Evolutionary conservation across 1,140 invertebrate genomes (phyloP).

Genomic region (Nomia melanderi): DNA sequence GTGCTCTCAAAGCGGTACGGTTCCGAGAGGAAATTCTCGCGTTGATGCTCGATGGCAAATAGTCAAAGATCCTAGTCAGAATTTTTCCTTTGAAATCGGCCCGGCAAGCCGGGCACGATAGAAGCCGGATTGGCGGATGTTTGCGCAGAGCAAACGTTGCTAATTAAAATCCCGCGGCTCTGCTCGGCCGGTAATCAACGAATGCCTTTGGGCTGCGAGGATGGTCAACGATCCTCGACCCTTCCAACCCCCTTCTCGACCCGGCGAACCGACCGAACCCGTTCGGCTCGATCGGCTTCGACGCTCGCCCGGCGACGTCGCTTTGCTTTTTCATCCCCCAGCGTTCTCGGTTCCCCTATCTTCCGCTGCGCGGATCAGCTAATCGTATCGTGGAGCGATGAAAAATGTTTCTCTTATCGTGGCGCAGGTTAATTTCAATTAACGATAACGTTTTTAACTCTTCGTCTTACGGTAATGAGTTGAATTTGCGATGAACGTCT

Average conservation of each 20-base stretch:
- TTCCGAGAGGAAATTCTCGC: conserved; percentile 4
- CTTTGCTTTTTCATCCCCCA: neutral
- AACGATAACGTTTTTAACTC: too few relatives aligned
- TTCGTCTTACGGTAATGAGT: too few relatives aligned
- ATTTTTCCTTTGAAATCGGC: conserved; percentile 51
- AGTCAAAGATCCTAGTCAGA: conserved; percentile 29
- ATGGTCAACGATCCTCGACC: conserved; percentile 72
- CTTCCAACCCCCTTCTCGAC: conserved; percentile 56
- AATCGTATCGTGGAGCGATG: too few relatives aligned
- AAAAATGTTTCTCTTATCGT: too few relatives aligned
- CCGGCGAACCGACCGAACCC: conserved; percentile 19
- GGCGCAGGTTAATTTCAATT: too few relatives aligned
- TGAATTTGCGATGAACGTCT: too few relatives aligned
- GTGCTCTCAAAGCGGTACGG: neutral
- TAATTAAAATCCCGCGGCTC: conserved; percentile 80
- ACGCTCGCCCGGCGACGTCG: neutral
- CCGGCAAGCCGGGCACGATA: conserved; percentile 25
- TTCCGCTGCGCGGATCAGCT: too few relatives aligned
- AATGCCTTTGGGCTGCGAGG: conserved; percentile 74
- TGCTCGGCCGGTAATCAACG: conserved; percentile 76
- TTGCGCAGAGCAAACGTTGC: conserved; percentile 78
- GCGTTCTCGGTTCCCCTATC: neutral
- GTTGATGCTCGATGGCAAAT: conserved; percentile 5
- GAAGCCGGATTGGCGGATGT: conserved; percentile 69
- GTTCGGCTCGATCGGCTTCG: conserved; percentile 24